Evolutionary conservation across 1,140 invertebrate species (phyloP).

Genomic region (Gonioctena quinquepunctata): DNA sequence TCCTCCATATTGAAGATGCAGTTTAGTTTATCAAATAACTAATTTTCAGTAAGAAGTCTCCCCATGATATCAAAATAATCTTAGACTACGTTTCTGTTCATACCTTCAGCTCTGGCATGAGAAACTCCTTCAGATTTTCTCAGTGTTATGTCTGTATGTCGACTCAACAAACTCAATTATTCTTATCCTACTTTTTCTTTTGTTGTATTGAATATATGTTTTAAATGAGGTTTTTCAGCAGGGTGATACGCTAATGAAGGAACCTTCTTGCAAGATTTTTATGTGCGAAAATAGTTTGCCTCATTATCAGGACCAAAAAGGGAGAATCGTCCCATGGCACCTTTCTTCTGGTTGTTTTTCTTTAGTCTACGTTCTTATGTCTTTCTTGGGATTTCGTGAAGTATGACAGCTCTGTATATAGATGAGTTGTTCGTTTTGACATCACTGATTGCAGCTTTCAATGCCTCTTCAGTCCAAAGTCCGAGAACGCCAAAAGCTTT

Average conservation of each 20-base stretch:
- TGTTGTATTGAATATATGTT: neutral
- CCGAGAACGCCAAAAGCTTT: too few species aligned
- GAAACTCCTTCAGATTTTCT: neutral
- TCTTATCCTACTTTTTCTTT: neutral
- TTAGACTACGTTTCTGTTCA: neutral
- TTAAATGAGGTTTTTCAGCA: neutral
- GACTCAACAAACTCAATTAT: neutral
- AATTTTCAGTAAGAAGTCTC: neutral
- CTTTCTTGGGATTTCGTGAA: neutral
- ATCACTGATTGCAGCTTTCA: too few species aligned
- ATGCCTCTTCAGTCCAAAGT: too few species aligned
- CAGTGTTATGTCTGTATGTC: neutral
- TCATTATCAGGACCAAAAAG: neutral
- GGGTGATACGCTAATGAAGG: neutral
- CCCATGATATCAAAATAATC: neutral
- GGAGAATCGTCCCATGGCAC: neutral
- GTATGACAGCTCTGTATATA: too few species aligned
- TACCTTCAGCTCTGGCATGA: neutral
- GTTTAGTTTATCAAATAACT: neutral
- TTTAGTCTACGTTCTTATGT: neutral
- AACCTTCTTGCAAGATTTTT: neutral
- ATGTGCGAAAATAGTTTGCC: neutral
- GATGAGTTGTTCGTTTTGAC: too few species aligned
- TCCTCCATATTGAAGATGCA: neutral
- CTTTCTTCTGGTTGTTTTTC: neutral